phyloP scores from a whole-genome alignment of 30 jellyfish, hydroid and myxozoan genomes.

The Pelagia noctiluca region DNA sequence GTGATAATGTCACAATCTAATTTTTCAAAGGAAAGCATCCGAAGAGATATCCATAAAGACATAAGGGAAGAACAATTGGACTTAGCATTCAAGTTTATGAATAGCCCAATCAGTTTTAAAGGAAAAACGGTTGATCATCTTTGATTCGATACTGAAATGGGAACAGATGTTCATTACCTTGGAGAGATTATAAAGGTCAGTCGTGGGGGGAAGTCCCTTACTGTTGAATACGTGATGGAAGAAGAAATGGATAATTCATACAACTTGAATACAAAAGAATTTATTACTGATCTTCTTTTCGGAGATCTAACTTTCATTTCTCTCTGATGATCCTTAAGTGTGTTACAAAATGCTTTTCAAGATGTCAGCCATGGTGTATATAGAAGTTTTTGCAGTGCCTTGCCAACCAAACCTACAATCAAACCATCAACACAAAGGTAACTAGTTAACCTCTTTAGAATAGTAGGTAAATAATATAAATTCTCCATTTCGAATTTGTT shows the following conservation, averaged over 20 bases:
- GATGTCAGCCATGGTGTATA: background rate
- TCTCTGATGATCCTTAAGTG: no score
- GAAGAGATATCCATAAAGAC: constrained; percentile 9
- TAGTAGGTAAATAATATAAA: no score
- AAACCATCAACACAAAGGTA: constrained; percentile 13
- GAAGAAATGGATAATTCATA: background rate
- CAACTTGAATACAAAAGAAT: constrained; percentile 3
- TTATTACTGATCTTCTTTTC: background rate
- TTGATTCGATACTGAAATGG: constrained; percentile 15
- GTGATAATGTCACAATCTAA: background rate
- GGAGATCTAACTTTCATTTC: constrained; percentile 3
- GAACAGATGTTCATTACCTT: constrained; percentile 16
- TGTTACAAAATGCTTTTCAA: background rate
- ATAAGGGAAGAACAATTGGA: background rate
- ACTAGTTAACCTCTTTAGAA: no score
- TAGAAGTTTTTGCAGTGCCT: no score
- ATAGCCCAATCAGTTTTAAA: background rate
- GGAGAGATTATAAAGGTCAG: background rate
- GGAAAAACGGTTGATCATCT: constrained; percentile 3
- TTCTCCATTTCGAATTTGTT: no score
- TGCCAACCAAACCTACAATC: constrained; percentile 11
- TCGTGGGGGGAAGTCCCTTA: constrained; percentile 24
- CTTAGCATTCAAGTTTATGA: constrained; percentile 7
- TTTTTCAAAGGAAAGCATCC: constrained; percentile 14
- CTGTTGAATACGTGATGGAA: background rate